phyloP scores from a whole-genome alignment of 1,140 invertebrate genomes.

The Aphidius ervi region DNA sequence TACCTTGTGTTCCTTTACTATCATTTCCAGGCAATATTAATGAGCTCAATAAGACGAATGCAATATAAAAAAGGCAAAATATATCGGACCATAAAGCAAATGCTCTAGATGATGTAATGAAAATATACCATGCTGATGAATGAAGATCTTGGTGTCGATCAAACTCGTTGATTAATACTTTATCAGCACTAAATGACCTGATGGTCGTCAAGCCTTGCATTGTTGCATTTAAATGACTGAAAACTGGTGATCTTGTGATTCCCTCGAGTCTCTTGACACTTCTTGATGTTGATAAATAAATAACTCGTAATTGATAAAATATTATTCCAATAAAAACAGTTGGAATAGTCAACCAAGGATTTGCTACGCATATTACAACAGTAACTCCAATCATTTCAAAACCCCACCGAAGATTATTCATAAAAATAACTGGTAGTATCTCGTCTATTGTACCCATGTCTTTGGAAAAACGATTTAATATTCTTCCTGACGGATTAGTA shows the following conservation, averaged over 20 bases:
- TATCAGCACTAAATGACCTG: too few species aligned
- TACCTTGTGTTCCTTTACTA: constrained; percentile 13
- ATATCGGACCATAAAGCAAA: constrained; percentile 66
- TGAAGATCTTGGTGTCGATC: constrained; percentile 53
- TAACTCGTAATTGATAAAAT: too few species aligned
- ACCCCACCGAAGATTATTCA: constrained; percentile 62
- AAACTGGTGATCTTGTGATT: too few species aligned
- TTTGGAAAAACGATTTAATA: constrained; percentile 74
- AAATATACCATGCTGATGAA: constrained; percentile 67
- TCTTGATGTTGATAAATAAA: too few species aligned
- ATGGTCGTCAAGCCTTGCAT: too few species aligned
- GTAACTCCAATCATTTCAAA: constrained; percentile 67
- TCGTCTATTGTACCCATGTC: constrained; percentile 82
- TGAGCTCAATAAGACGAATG: too few species aligned
- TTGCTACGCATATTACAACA: constrained; percentile 64
- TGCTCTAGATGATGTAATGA: constrained; percentile 61
- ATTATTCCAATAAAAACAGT: constrained; percentile 37
- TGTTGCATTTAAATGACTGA: too few species aligned
- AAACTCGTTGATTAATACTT: too few species aligned
- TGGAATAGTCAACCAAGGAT: constrained; percentile 80
- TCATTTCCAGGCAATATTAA: constrained; percentile 59
- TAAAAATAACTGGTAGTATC: constrained; percentile 58
- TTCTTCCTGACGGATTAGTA: constrained; percentile 64
- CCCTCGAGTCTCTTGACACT: too few species aligned
- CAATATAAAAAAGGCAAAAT: constrained; percentile 50